Evolutionary conservation across 2,113 vertebrate species (phyloP).

Genomic region (Hoplias malabaricus): DNA sequence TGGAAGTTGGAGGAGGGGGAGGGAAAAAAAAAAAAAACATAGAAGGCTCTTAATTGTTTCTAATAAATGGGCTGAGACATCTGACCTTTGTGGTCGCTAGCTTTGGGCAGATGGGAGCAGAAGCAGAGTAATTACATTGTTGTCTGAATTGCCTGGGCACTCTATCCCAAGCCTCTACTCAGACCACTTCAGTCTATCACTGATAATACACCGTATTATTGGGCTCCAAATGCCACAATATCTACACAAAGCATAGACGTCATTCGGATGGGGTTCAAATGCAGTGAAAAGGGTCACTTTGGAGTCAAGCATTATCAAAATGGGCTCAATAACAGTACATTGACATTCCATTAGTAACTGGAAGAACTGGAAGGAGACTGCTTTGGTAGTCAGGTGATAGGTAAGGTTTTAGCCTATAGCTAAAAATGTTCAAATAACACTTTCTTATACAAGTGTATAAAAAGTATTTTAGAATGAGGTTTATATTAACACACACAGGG

Average conservation of each 20-base stretch:
- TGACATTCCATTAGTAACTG: not conserved
- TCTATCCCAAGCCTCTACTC: slow-evolving; percentile 20
- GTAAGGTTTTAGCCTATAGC: not conserved
- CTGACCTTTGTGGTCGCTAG: slow-evolving; percentile 38
- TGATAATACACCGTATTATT: slow-evolving; percentile 33
- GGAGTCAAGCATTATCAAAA: not conserved
- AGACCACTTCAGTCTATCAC: slow-evolving; percentile 32
- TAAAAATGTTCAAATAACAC: not conserved
- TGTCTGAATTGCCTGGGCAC: slow-evolving; percentile 17
- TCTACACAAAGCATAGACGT: slow-evolving; percentile 2
- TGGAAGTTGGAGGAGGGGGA: too few relatives aligned
- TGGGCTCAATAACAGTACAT: not conserved
- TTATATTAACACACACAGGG: too few relatives aligned
- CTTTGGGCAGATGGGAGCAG: not conserved
- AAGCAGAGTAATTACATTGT: slow-evolving; percentile 39
- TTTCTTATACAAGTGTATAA: too few relatives aligned
- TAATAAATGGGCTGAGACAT: slow-evolving; percentile 43
- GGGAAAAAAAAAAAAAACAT: slow-evolving; percentile 27
- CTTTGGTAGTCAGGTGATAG: not conserved
- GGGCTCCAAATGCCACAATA: slow-evolving; percentile 8
- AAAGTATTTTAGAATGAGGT: too few relatives aligned
- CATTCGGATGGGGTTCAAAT: not conserved
- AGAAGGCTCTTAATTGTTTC: slow-evolving; percentile 33
- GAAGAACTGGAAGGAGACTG: not conserved
- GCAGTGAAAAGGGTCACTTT: not conserved